Evolutionary conservation across 92 coral and sea anemone genomes (phyloP).

Genomic region (Porites evermanni): DNA sequence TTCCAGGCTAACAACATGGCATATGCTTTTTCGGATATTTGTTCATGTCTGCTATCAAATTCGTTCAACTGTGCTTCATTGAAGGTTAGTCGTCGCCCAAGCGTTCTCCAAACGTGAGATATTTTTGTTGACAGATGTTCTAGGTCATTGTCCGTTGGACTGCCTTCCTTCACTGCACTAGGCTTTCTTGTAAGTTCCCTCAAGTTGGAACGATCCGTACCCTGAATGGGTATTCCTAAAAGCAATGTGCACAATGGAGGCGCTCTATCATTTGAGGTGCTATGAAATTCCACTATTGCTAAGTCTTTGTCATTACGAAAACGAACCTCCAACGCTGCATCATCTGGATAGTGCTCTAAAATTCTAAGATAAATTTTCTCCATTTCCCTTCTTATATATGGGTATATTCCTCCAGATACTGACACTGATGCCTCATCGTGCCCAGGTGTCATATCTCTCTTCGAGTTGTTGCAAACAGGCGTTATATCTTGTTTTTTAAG

Average conservation of each 20-base stretch:
- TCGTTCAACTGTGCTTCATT: no score
- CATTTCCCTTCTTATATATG: not conserved
- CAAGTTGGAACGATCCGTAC: no score
- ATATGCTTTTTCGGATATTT: no score
- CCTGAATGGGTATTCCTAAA: not conserved
- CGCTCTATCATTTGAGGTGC: not conserved
- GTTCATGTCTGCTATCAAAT: no score
- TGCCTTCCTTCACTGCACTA: no score
- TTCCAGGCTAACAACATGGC: no score
- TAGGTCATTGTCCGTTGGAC: no score
- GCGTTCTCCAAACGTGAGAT: no score
- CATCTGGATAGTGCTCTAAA: not conserved
- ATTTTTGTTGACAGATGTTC: no score
- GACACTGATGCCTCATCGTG: constrained; percentile 10
- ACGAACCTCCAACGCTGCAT: not conserved
- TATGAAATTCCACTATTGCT: not conserved
- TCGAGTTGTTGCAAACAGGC: not conserved
- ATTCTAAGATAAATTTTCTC: not conserved
- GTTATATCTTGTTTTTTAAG: not conserved
- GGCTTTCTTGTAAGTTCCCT: no score
- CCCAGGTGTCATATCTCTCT: not conserved
- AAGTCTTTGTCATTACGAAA: not conserved
- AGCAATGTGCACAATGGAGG: not conserved
- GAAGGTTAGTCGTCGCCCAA: no score
- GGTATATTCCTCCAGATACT: constrained; percentile 13